phyloP scores from a whole-genome alignment of 2,888 invertebrate species.

The Lithophane ornitopus region DNA sequence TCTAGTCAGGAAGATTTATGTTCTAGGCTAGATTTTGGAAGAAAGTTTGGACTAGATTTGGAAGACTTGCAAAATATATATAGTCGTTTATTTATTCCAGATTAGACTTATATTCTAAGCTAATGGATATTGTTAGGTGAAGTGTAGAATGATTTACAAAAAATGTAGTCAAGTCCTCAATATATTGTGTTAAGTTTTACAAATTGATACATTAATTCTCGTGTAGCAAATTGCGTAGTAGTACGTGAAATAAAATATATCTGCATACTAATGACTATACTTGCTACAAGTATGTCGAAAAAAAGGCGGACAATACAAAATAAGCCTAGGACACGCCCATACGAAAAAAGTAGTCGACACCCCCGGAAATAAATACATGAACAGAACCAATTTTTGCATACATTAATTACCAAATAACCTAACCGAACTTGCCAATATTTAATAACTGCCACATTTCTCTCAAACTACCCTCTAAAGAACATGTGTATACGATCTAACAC shows the following conservation, averaged over 20 bases:
- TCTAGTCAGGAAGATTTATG: not conserved
- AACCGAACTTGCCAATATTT: conserved; percentile 32
- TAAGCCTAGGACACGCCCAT: conserved; percentile 58
- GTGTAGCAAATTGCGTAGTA: conserved; percentile 12
- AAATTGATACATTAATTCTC: conserved; percentile 4
- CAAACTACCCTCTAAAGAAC: conserved; percentile 56
- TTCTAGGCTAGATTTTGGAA: conserved; percentile 1
- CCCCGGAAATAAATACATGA: conserved; percentile 54
- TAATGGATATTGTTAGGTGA: not conserved
- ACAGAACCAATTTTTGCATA: conserved; percentile 51
- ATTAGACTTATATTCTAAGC: not conserved
- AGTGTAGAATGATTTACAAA: not conserved
- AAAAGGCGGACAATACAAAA: conserved; percentile 49
- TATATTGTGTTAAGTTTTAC: not conserved
- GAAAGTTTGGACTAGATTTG: not conserved
- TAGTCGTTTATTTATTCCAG: not conserved
- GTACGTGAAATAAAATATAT: conserved; percentile 25
- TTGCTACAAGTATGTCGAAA: conserved; percentile 44
- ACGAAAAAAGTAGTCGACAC: conserved; percentile 55
- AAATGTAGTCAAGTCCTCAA: not conserved
- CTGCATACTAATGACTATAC: conserved; percentile 45
- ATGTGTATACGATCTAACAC: conserved; percentile 73
- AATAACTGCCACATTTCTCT: conserved; percentile 35
- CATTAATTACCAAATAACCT: conserved; percentile 46
- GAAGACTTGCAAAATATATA: not conserved